These are phyloP conservation scores for Montipora efflorescens DNA, from an alignment of 64 coral and sea anemone genomes.

Conservation along the genomic window DNA sequence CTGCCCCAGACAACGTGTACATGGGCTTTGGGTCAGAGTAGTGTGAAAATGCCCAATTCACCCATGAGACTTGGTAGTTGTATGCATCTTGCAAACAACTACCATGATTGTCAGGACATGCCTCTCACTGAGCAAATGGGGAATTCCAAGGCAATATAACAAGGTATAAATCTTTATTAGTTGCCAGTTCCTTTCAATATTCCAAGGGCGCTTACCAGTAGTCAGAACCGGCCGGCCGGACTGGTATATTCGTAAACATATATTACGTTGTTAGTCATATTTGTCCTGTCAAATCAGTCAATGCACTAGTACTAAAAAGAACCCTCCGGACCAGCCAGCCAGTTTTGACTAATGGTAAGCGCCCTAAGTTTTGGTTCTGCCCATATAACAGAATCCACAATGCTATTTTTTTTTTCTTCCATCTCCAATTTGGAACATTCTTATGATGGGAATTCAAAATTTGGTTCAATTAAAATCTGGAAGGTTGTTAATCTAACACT, in stretches of 20 bases:
- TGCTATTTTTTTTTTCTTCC: neutral
- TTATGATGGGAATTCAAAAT: neutral
- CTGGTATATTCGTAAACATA: neutral
- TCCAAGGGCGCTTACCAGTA: neutral
- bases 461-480: neutral
- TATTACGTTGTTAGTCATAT: neutral
- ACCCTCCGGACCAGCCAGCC: neutral
- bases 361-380: neutral
- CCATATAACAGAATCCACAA: neutral
- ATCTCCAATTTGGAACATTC: neutral
- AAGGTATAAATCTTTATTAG: neutral
- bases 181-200: neutral
- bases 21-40: neutral
- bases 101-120: neutral
- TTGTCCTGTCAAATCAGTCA: neutral
- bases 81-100: constrained; percentile 1
- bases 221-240: neutral
- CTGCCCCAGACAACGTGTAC: neutral
- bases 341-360: neutral
- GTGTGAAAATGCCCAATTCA: neutral
- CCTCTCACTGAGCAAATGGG: neutral
- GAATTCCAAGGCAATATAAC: neutral
- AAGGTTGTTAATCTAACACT: neutral
- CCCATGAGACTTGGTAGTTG: neutral
- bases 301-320: neutral